Base-by-base conservation (phyloP, 2,888 invertebrate genomes). In the Drosophila ustulata region DNA sequence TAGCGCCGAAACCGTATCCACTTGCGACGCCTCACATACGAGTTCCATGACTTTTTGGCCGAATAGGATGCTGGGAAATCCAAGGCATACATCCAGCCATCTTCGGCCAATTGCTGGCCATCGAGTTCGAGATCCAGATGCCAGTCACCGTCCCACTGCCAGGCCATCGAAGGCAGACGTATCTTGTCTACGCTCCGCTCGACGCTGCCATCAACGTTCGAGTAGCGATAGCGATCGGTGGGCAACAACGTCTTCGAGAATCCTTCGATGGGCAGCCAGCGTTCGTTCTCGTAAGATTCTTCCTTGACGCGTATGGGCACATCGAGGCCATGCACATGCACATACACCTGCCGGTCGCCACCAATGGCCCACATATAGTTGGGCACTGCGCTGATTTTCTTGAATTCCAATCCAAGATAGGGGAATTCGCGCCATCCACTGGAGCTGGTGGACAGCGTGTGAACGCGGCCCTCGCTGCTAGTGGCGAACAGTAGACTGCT, bases 71-170 rank as follows among this genome's bases (percentile, higher is more conserved):
- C 95, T 58, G 97, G 97, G 92, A 98, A 98, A 92, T 98, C 98
- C 37, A 98, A 94, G 37, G 98, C 97, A 93, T 98, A 98, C 59
- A 96, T 96, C 98, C 98, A 98, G 13, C 98, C 98, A 93, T 98
- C 97, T 91, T 97, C 96, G 88, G 97, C 97, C 69, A 98, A 93
- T 3, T 97, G 96, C 88, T 97, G 96, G 3, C 98, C 98, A 91
- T 97, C 96, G 80, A 97, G 93, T 4, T 96, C 96, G 23, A 96
- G 94, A 90, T 97, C 97, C 62, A 97, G 93, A 83, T 96, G 95
- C 98, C 98, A 98, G 79, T 97, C 97, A 3, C 97, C 97, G 93
- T 98, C 98, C 98, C 98, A 98, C 89, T 97, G 96, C 98, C 98
- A 98, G 13, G 97, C 97, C 95, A 97, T 96, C 0, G 98, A 98